Percentiles rank a stretch among this genome's conserved stretches.
Conservation (phyloP, 2,888 invertebrate species). For the Eupithecia subumbrata region DNA sequence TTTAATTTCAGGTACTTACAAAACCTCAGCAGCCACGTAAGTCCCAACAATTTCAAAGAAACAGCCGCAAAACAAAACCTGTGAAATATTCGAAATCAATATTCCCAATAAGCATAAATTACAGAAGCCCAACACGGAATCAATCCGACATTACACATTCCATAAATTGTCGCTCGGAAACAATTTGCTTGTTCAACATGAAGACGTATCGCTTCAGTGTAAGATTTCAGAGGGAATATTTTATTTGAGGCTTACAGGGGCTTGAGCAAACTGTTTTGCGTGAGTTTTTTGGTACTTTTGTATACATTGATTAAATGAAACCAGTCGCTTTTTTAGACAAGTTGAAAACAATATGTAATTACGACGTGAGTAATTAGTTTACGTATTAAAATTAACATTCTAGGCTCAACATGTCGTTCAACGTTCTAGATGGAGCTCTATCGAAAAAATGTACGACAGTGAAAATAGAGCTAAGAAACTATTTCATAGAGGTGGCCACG, state of each 20-base stretch:
- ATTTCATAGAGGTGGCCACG: background rate
- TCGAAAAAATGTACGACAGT: too few species aligned
- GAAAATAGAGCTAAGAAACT: background rate
- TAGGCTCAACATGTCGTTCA: too few species aligned
- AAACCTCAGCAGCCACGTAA: constrained; percentile 18
- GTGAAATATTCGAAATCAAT: constrained; percentile 37
- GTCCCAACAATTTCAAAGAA: constrained; percentile 27
- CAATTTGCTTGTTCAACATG: constrained; percentile 74
- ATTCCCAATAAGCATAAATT: constrained; percentile 42
- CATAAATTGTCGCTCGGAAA: constrained; percentile 73
- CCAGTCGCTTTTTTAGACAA: background rate
- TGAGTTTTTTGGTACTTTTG: constrained; percentile 6
- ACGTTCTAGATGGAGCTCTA: too few species aligned
- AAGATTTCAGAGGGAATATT: constrained; percentile 41
- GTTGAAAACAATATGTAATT: background rate
- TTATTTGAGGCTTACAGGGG: constrained; percentile 19
- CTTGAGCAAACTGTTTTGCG: background rate
- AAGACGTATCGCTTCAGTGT: constrained; percentile 51
- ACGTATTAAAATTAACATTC: background rate
- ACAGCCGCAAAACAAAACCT: constrained; percentile 30
- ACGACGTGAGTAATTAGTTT: background rate
- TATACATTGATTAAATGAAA: background rate
- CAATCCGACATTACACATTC: constrained; percentile 56
- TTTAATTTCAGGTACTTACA: constrained; percentile 31
- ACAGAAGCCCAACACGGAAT: constrained; percentile 43